Base-by-base conservation (phyloP, 1,140 invertebrate species). In the Magallana ariakensis region DNA sequence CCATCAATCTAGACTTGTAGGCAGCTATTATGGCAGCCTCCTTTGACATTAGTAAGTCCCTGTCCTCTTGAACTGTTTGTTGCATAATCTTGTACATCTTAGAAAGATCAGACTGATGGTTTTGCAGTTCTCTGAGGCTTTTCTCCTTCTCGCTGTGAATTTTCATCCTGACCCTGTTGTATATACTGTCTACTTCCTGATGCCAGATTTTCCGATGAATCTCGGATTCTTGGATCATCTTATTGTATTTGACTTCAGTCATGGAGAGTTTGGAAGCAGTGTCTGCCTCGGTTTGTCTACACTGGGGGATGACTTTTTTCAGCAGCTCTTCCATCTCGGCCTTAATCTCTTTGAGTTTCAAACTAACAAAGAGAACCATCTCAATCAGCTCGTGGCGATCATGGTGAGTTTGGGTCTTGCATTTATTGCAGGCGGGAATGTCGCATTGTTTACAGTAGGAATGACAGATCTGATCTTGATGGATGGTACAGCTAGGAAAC, bases 181-280 rank as follows among this genome's bases (percentile, higher is more conserved):
- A 62, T 16, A 62, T n/a, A 19, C 58, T 15, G 19, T 62, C 58
- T n/a, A 19, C 58, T 19, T 62, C 58, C 58, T 62, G 58, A 19
- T 62, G 58, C 58, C 58, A 62, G 16, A 62, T 62, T 62, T 19
- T 62, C 58, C 58, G 16, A 16, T 62, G 58, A 62, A 62, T 62
- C 19, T 62, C 58, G 0, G 15, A 16, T 19, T 62, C 58, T 16
- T 19, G 58, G 58, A n/a, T 16, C 8, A 62, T 62, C 15, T 62
- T 13, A 7, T 62, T 15, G 19, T 62, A 62, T 62, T 62, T 62
- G 19, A 62, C 58, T 62, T n/a, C 16, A 19, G 58, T 19, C 58
- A n/a, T 62, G 0, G 58, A 62, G 5, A 62, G 16, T n/a, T 62
- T 62, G 58, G 58, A 62, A 62, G 19, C 58, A 62, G 19, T 62